Evolutionary conservation across 2,888 invertebrate genomes (phyloP), one percentile per base, ranked within the genome.

Genomic region (Lamellibrachia columna): DNA sequence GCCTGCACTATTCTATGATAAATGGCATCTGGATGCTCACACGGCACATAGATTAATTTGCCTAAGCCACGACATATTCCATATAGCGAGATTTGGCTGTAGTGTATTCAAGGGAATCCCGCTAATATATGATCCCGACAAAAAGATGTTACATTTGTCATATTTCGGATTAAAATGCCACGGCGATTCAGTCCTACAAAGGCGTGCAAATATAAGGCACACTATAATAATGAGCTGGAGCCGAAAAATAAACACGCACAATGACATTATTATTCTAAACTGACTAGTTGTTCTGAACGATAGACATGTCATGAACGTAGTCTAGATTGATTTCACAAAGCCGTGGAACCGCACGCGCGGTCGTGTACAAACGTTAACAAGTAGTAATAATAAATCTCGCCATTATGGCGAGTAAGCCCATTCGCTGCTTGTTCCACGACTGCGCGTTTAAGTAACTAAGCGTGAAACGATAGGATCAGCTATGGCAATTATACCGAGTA

Each of bases 201-300:
- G n/a, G 75, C 75, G n/a, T 75, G 22, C 75, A 22, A 15, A 15
- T 75, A 2, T 75, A 15, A 15, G 40, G 40, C 40, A 40, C 40
- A 40, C 40, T 75, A 75, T 75, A 75, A 75, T 40, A 40, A 40
- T 40, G 22, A 15, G 6, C 6, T 22, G 75, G 75, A 75, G 75
- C 15, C 6, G 75, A 75, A 75, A 40, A n/a, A 75, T 75, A 75
- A 75, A n/a, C 75, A 22, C 75, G 22, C 60, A 75, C 75, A 75
- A 40, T 75, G n/a, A 15, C 75, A 75, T 22, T n/a, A 75, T 40
- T 22, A 75, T 75, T 75, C 75, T 22, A 75, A 75, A 15, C 75
- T 75, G 75, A 75, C 75, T 75, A 75, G 75, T 75, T 75, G 75
- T 75, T 75, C n/a, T 75, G 75, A 75, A 75, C 75, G 75, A 75